Conservation (phyloP, 2,113 vertebrate genomes). For the Labeo catla region DNA sequence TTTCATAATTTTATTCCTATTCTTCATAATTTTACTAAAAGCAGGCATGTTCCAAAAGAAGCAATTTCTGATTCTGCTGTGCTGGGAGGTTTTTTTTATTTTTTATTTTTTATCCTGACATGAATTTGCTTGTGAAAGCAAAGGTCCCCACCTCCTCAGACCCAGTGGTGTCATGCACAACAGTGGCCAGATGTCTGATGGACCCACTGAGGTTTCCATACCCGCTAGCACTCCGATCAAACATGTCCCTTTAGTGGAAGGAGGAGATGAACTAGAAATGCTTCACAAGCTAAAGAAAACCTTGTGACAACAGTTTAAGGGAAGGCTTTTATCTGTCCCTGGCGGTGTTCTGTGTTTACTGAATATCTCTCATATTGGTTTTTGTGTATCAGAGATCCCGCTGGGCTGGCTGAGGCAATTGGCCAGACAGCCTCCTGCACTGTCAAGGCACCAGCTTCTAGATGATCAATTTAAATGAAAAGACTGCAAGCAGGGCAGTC, state of each 20-base stretch:
- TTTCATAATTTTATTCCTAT: background rate
- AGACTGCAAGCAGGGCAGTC: constrained; percentile 54
- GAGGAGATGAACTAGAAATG: constrained; percentile 12
- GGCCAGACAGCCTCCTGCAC: constrained; percentile 50
- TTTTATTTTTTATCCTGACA: background rate
- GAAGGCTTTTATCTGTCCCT: constrained; percentile 41
- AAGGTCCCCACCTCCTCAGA: background rate
- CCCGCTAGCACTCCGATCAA: constrained; percentile 37
- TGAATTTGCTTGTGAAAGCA: constrained; percentile 14
- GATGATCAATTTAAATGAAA: constrained; percentile 61
- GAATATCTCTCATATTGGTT: constrained; percentile 48
- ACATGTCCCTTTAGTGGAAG: constrained; percentile 10
- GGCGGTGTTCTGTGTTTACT: constrained; percentile 43
- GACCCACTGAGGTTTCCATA: background rate
- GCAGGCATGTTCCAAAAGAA: background rate
- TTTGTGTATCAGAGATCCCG: constrained; percentile 24
- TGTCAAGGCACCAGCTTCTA: constrained; percentile 63
- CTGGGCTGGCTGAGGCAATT: constrained; percentile 27
- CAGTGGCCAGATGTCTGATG: constrained; percentile 13
- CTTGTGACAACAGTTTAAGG: background rate
- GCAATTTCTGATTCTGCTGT: background rate
- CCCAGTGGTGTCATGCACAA: constrained; percentile 1
- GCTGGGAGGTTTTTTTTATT: background rate
- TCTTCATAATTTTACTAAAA: background rate
- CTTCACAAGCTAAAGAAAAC: background rate